These are phyloP conservation scores for Nesogale talazaci DNA, from an alignment of 2,113 vertebrate species.

Conservation along the genomic window DNA sequence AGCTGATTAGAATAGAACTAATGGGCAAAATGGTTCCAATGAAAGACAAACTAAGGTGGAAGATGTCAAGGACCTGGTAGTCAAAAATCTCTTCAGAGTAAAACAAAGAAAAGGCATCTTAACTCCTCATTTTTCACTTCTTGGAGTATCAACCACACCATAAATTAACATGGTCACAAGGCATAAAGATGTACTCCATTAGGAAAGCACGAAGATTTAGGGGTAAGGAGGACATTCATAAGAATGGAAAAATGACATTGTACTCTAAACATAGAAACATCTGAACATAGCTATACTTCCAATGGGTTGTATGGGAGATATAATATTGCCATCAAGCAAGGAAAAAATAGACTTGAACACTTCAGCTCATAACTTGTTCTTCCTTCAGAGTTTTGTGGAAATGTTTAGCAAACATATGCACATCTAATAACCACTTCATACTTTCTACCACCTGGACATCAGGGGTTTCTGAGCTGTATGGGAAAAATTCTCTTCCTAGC, in stretches of 20 bases:
- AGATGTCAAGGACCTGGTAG: conserved; percentile 15
- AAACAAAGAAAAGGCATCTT: conserved; percentile 52
- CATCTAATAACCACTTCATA: neutral
- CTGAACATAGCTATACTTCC: neutral
- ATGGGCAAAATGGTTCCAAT: conserved; percentile 64
- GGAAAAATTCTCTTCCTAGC: neutral
- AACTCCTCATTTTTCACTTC: conserved; percentile 7
- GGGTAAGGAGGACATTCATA: conserved; percentile 21
- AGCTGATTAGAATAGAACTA: conserved; percentile 63
- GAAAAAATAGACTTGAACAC: neutral
- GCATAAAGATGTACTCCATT: conserved; percentile 27
- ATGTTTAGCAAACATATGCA: neutral
- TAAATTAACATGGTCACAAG: conserved; percentile 47
- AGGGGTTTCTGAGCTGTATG: neutral
- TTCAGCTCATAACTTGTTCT: neutral
- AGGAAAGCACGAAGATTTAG: conserved; percentile 39
- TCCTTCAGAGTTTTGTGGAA: neutral
- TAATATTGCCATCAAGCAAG: neutral
- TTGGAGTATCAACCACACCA: conserved; percentile 33
- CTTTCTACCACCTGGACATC: neutral
- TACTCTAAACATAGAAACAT: conserved; percentile 8
- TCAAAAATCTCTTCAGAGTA: conserved; percentile 61
- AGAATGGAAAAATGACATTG: conserved; percentile 41
- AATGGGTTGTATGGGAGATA: neutral
- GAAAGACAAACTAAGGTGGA: conserved; percentile 67